Evolutionary conservation across 2,113 vertebrate genomes (phyloP), one percentile per base, ranked within the genome.

Genomic region (Tachuris rubrigastra): DNA sequence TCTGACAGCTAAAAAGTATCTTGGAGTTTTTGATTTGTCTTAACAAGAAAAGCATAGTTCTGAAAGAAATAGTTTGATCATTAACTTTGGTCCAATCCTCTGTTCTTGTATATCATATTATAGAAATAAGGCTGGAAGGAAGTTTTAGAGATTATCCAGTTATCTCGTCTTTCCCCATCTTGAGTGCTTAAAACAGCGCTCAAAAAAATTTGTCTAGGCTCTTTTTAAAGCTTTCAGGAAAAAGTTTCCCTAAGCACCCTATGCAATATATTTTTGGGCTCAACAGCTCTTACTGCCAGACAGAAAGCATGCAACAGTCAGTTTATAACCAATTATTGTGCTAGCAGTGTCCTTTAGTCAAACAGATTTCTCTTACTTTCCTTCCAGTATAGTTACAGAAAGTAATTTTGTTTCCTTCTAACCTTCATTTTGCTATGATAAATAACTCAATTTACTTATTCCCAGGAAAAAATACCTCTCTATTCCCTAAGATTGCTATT

Each of bases 281-380:
- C 41, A 59, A 63, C 2, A 0, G n/a, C 75, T 89, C 85, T 79
- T 60, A 66, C 63, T 42, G 15, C 17, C 41, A 73, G 82, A 56
- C 7, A 90, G 78, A 93, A 85, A 94, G 22, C 46, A 92, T 94
- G 83, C 82, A 90, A 58, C 33, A 87, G 49, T 49, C 71, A 83
- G 71, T 88, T 91, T 90, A 90, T 83, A 94, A 91, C 31, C 71
- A 85, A 62, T 85, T 76, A 90, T 53, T 93, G 79, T 66, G 53
- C 63, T 90, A 90, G 73, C 28, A 22, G 17, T 76, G 37, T 90
- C 31, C 74, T 79, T 90, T 76, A 79, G 58, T 85, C 83, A 90
- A 91, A 82, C 44, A 73, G 41, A 31, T 73, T 85, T 52, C 41
- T 8, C 17, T 60, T 87, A 41, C 67, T 93, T 94, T 93, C n/a